Evolutionary conservation across 2,113 vertebrate genomes (phyloP).

Genomic region (Esox niger): DNA sequence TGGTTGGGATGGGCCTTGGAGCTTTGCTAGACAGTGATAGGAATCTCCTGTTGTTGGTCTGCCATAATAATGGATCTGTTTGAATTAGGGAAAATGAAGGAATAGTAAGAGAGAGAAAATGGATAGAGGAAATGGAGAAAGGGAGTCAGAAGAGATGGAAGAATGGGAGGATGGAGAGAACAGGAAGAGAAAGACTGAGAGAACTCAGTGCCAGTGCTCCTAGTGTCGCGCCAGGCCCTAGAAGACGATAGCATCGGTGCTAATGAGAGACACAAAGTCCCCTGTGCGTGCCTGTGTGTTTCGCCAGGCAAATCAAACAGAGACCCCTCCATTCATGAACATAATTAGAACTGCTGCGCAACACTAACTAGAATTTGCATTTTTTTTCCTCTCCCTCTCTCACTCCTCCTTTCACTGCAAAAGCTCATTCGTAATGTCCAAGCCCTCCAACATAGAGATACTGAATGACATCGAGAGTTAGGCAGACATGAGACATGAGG

Average conservation of each 20-base stretch:
- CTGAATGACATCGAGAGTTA: neutral
- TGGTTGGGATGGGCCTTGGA: too few relatives aligned
- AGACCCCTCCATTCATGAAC: neutral
- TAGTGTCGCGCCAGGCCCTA: neutral
- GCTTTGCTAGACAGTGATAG: neutral
- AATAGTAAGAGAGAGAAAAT: neutral
- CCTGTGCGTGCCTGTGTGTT: neutral
- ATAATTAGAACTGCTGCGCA: neutral
- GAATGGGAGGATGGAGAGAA: neutral
- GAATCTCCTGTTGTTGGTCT: too few relatives aligned
- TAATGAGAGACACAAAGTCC: conserved; percentile 1
- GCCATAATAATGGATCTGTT: conserved; percentile 17
- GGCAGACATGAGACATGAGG: neutral
- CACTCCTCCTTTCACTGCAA: too few relatives aligned
- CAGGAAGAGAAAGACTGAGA: neutral
- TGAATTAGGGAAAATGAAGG: conserved; percentile 9
- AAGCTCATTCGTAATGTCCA: neutral
- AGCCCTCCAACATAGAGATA: neutral
- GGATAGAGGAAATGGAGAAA: neutral
- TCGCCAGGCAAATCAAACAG: too few relatives aligned
- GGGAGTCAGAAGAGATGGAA: neutral
- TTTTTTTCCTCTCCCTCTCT: neutral
- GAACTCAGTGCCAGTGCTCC: neutral
- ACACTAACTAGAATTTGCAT: neutral
- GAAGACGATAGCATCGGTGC: neutral